Base-by-base conservation (phyloP, 2,888 invertebrate genomes). In the Dryococelus australis region DNA sequence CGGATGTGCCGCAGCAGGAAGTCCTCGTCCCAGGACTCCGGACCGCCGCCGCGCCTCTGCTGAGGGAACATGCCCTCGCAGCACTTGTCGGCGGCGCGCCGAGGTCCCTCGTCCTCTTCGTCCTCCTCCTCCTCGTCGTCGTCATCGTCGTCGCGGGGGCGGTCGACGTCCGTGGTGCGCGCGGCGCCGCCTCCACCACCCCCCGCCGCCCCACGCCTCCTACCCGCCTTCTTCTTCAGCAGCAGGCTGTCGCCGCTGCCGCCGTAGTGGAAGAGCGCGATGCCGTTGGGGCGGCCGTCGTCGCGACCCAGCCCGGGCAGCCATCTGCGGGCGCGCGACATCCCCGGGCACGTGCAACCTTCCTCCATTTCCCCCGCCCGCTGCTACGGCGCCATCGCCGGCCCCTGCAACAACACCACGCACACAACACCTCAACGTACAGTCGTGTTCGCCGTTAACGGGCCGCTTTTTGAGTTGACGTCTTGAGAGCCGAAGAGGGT, bases 1-100 rank as follows among this genome's bases (percentile, higher is more conserved):
- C 87, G 87, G 81, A 89, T 88, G 84, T 89, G 89, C 26, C 89
- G 87, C 83, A 89, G 53, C 26, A 89, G 53, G 35, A 88, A 87
- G 81, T 89, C 89, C 85, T 88, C 88, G 81, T 89, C 89, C 89
- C 89, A 89, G 35, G 86, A 28, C 13, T 88, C 89, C 3, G 43
- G 84, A n/a, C 81, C 79, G 81, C 88, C 87, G 84, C 84, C 83
- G 83, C 86, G 81, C 87, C n/a, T n/a, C n/a, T 53, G 27, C 28
- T 26, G 47, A 27, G 85, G 24, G 47, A 27, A 85, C 85, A 47
- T 26, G 26, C 26, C 27, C 43, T 26, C 43, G 26, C 86, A 53
- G 53, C 86, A 65, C 47, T 27, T 27, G 43, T 47, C 85, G 53
- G 26, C 53, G 43, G 13, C 85, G 43, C 43, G 43, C 26, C 53